A percentile compares a stretch with the other conserved stretches of the same genome.
Conservation (phyloP, 2,113 vertebrate species). For the Penelope pileata region DNA sequence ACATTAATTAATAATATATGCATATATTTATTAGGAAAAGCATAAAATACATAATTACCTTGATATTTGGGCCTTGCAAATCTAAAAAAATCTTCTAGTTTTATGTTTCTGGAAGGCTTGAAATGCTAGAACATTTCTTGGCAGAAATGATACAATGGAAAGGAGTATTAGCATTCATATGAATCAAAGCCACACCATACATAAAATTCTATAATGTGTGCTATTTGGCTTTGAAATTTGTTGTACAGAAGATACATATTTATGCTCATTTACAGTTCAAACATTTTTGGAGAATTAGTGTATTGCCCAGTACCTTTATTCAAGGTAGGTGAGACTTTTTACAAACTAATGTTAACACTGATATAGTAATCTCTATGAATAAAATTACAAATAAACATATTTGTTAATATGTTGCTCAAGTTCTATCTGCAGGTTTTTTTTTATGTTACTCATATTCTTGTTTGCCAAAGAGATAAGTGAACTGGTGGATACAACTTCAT, state of each 20-base stretch:
- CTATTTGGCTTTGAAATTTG: slow-evolving; percentile 9
- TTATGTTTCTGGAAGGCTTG: neutral
- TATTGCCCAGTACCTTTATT: neutral
- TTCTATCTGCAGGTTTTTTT: neutral
- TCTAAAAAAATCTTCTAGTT: neutral
- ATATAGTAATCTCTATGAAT: neutral
- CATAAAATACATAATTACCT: neutral
- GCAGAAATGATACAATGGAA: slow-evolving; percentile 31
- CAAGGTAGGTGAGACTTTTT: neutral
- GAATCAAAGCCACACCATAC: neutral
- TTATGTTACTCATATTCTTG: neutral
- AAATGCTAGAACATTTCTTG: slow-evolving; percentile 23
- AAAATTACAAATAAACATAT: neutral
- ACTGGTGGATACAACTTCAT: neutral
- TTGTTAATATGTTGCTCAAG: neutral
- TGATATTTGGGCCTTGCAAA: neutral
- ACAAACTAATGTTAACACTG: neutral
- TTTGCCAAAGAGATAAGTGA: neutral
- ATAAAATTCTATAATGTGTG: neutral
- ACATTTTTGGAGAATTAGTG: neutral
- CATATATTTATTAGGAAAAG: neutral
- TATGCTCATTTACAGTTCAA: neutral
- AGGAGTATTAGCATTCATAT: neutral
- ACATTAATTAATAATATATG: neutral
- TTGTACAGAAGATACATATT: neutral